Evolutionary conservation across 2,888 invertebrate genomes (phyloP), one percentile per base, ranked within the genome.

Genomic region (Plusia festucae): DNA sequence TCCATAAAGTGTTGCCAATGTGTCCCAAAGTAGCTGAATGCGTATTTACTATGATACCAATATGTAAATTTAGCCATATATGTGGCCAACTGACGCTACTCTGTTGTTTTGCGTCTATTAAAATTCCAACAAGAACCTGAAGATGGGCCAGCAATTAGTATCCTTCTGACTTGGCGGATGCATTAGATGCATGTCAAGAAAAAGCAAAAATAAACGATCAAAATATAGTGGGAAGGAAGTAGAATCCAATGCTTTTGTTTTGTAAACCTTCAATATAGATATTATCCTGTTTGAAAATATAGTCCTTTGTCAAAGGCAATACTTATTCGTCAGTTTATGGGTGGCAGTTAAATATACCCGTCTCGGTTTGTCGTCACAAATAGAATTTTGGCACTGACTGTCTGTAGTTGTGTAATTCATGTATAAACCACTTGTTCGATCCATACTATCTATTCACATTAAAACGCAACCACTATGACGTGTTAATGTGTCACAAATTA

Each of bases 301-400:
- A 82, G 79, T 84, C 79, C 82, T 85, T 88, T 90, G 89, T 90
- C 85, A 86, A 86, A 88, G 87, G 89, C 87, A 89, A 88, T 89
- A 84, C 84, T 88, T 88, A 91, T 93, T 93, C 88, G 88, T 91
- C 92, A 93, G 93, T 94, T 95, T 95, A 95, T 95, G 93, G 94
- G 90, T 90, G 91, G 89, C 88, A 92, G 94, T 95, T 95, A 94
- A 94, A 94, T 94, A 94, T 94, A 94, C 93, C 90, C 89, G 93
- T 91, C 91, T 92, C 93, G 90, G 91, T 94, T 93, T 93, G 94
- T 93, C 90, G 93, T 92, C 88, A 91, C 93, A 93, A 94, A 95
- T 95, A 94, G 93, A 94, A 93, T 92, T 94, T 95, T 95, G 95
- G 95, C 94, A 95, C 94, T 93, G 90, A 87, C 91, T 92, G 90